phyloP scores from a whole-genome alignment of 2,113 vertebrate species.

The Apodemus sylvaticus region DNA sequence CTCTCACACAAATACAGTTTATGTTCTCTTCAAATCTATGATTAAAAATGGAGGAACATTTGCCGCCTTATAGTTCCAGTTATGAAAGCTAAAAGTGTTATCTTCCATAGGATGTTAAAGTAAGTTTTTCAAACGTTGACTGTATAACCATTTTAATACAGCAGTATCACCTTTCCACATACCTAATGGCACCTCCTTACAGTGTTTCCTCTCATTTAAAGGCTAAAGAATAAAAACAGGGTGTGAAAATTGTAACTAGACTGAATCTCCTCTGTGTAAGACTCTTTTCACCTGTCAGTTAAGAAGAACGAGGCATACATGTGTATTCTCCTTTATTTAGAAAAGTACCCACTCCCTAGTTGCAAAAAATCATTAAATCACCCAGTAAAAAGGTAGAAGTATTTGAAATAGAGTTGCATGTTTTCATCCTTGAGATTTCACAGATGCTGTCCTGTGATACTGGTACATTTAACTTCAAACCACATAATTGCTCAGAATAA shows the following conservation, averaged over 20 bases:
- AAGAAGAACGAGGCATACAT: neutral
- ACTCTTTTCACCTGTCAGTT: neutral
- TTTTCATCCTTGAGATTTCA: neutral
- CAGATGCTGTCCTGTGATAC: neutral
- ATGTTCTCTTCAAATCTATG: neutral
- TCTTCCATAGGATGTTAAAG: neutral
- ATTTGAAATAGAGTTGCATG: neutral
- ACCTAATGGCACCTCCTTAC: neutral
- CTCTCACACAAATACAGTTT: neutral
- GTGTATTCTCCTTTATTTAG: neutral
- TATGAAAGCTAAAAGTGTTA: neutral
- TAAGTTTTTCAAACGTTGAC: neutral
- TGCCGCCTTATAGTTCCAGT: neutral
- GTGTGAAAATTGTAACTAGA: fast-evolving
- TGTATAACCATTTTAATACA: neutral
- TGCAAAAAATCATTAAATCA: neutral
- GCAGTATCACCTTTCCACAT: neutral
- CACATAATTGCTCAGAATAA: neutral
- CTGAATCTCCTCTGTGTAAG: neutral
- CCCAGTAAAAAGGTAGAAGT: neutral
- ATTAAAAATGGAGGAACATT: neutral
- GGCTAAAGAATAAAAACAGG: neutral
- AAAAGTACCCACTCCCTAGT: neutral
- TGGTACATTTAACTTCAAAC: conserved; percentile 7
- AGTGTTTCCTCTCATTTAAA: neutral